Base-by-base conservation (phyloP, 2,888 invertebrate genomes). In the Agrotis clavis region DNA sequence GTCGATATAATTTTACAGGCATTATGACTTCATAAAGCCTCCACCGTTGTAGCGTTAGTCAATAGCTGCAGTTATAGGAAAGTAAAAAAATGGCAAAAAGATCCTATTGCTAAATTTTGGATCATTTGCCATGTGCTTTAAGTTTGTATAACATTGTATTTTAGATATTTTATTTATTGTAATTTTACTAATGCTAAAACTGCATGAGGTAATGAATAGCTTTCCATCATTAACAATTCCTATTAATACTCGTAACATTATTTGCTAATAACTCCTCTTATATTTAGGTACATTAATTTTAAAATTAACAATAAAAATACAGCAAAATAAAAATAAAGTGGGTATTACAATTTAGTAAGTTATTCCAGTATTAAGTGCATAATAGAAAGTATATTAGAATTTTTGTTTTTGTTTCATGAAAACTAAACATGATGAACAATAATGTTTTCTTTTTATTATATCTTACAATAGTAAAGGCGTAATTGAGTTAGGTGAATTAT, bases 391-490 rank as follows among this genome's bases (percentile, higher is more conserved):
- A 14, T 51, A 63, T 7, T 63, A 11, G 11, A 11, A 11, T 25
- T 56, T 25, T 41, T 13, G 9, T 47, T 47, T 54, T 25, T 21
- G 18, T 2, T 25, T 14, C 14, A 18, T n/a, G 19, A 35, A 54
- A 25, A 71, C 11, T 48, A 47, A 47, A 54, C 47, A n/a, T 60
- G 4, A 61, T 16, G 19, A 45, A 69, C 14, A 45, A 18, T 51
- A 3, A 50, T 25, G 19, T 68, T 30, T 53, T 68, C 6, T 7
- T 54, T 71, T 47, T n/a, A 71, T 14, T n/a, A 71, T 14, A 71
- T 19, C 41, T 11, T 18, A 4, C 16, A 50, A 50, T n/a, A 45
- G 11, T 18, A 62, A 66, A 48, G 25, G 41, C 45, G 16, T 2
- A 35, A 13, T 30, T 56, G 13, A n/a, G n/a, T 56, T 18, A 56